Percentiles rank a stretch among this genome's conserved stretches.
These are phyloP conservation scores for Lampris incognitus DNA, from an alignment of 2,113 vertebrate genomes.

Conservation along the genomic window DNA sequence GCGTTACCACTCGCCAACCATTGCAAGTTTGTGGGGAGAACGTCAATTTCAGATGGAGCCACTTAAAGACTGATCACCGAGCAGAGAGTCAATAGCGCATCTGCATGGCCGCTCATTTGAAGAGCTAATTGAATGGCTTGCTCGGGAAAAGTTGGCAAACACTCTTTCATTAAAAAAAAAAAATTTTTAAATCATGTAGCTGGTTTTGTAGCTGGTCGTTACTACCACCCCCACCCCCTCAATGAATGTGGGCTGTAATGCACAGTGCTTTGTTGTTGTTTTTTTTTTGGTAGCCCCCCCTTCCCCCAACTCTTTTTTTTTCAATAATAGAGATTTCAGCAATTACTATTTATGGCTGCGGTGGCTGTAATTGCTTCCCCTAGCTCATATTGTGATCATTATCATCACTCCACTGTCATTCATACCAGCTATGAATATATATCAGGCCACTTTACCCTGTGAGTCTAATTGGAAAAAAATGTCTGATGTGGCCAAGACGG, in stretches of 20 bases:
- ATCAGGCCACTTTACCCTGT: constrained; percentile 52
- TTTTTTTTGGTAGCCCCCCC: not conserved
- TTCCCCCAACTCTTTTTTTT: constrained; percentile 34
- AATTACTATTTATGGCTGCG: constrained; percentile 71
- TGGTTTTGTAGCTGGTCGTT: not conserved
- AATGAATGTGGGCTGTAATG: constrained; percentile 11
- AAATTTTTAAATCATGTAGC: not conserved
- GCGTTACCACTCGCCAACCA: constrained; percentile 47
- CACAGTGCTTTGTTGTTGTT: constrained; percentile 45
- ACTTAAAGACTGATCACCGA: constrained; percentile 71
- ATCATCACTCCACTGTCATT: constrained; percentile 74
- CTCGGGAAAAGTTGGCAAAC: constrained; percentile 64
- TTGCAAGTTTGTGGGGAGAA: constrained; percentile 53
- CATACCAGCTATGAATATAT: constrained; percentile 74
- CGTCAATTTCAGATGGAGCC: constrained; percentile 63
- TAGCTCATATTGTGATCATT: constrained; percentile 70
- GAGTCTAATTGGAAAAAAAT: constrained; percentile 69
- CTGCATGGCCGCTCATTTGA: constrained; percentile 60
- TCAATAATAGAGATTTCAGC: constrained; percentile 64
- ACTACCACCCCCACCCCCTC: not conserved
- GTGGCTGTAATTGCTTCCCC: constrained; percentile 74
- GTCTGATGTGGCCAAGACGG: constrained; percentile 56
- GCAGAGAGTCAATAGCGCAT: constrained; percentile 63
- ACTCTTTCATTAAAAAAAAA: constrained; percentile 45
- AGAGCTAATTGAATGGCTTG: constrained; percentile 67